These are phyloP conservation scores for Cyclopterus lumpus DNA, from an alignment of 2,797 vertebrate species.

Conservation along the genomic window DNA sequence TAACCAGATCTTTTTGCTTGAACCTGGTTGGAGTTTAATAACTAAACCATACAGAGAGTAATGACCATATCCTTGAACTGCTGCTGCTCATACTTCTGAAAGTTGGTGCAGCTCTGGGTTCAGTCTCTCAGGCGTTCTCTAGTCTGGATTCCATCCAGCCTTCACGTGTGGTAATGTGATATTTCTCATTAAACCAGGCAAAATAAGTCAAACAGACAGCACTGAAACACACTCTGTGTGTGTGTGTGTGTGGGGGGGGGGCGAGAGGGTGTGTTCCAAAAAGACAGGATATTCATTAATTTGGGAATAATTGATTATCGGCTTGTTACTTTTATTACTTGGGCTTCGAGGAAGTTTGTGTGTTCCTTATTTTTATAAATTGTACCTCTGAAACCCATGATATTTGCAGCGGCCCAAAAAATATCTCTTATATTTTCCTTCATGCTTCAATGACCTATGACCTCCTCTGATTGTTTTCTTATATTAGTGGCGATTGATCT, in stretches of 20 bases:
- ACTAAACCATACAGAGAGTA: background rate
- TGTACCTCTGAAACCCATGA: background rate
- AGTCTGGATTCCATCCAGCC: conserved; percentile 36
- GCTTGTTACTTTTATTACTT: conserved; percentile 58
- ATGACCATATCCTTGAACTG: too few relatives aligned
- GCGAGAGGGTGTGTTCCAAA: conserved; percentile 63
- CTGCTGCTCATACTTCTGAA: background rate
- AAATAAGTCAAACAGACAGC: conserved; percentile 66
- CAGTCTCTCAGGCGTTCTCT: conserved; percentile 17
- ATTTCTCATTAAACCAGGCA: conserved; percentile 55
- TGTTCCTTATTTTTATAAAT: conserved; percentile 10
- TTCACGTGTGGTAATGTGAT: conserved; percentile 48
- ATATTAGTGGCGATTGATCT: background rate
- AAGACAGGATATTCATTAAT: conserved; percentile 74
- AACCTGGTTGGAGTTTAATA: background rate
- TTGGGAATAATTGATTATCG: conserved; percentile 74
- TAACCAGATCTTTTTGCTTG: background rate
- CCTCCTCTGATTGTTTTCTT: conserved; percentile 26
- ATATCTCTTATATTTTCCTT: conserved; percentile 7
- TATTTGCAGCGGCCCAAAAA: background rate
- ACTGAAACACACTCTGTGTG: conserved; percentile 15
- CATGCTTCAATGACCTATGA: conserved; percentile 11
- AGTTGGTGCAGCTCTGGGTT: conserved; percentile 16
- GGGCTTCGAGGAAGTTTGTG: conserved; percentile 6
- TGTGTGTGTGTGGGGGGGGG: conserved; percentile 31